Evolutionary conservation across 2,888 invertebrate species (phyloP).

Genomic region (Neoascia interrupta): DNA sequence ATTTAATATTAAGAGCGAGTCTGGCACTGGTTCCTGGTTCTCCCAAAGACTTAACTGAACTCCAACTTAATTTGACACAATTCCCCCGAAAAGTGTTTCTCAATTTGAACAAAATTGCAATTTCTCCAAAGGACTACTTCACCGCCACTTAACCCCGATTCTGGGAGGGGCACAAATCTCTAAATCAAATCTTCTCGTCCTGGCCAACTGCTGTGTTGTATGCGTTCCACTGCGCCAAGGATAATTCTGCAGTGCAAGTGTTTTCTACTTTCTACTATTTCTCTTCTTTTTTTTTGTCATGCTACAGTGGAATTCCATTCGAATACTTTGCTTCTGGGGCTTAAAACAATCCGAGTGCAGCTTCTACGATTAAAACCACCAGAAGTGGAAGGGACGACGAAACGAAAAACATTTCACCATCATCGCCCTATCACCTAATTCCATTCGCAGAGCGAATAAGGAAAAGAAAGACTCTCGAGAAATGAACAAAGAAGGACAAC

Average conservation of each 20-base stretch:
- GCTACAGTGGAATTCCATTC: slow-evolving; percentile 53
- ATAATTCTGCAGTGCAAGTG: slow-evolving; percentile 49
- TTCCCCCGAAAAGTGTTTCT: slow-evolving; percentile 49
- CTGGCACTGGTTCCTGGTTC: background rate
- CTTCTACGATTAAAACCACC: slow-evolving; percentile 60
- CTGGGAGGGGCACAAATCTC: slow-evolving; percentile 60
- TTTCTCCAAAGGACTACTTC: slow-evolving; percentile 65
- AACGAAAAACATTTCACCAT: slow-evolving; percentile 8
- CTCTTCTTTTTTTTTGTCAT: slow-evolving; percentile 24
- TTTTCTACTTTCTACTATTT: too few species aligned
- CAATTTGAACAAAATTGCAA: slow-evolving; percentile 65
- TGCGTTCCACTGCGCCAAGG: slow-evolving; percentile 35
- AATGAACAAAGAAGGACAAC: slow-evolving; percentile 42
- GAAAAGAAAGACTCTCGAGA: slow-evolving; percentile 15
- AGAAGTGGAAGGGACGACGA: slow-evolving; percentile 4
- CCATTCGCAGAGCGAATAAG: background rate
- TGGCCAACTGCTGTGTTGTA: slow-evolving; percentile 23
- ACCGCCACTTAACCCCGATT: slow-evolving; percentile 66
- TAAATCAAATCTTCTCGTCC: slow-evolving; percentile 62
- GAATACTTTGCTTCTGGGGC: slow-evolving; percentile 25
- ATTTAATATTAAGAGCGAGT: slow-evolving; percentile 28
- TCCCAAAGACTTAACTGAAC: slow-evolving; percentile 15
- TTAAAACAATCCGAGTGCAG: slow-evolving; percentile 40
- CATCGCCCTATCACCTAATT: slow-evolving; percentile 1
- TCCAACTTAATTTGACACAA: slow-evolving; percentile 64